These are phyloP conservation scores for Lasiommata megera DNA, from an alignment of 2,888 invertebrate genomes.

Conservation along the genomic window DNA sequence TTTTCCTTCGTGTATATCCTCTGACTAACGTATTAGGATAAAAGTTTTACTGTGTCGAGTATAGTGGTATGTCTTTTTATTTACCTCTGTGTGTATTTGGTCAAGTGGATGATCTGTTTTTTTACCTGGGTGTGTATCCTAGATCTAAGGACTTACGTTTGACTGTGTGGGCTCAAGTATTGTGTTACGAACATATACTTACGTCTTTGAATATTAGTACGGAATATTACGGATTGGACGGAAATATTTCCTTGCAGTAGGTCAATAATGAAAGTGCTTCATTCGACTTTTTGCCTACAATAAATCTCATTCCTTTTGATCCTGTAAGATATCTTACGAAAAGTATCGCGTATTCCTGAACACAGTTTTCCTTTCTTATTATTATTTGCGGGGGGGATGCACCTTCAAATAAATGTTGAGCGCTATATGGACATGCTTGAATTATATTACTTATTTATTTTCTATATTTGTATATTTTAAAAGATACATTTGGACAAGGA, in stretches of 20 bases:
- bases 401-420: background rate
- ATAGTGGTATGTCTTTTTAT: too few relatives aligned
- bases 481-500: too few relatives aligned
- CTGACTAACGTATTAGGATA: too few relatives aligned
- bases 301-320: constrained; percentile 14
- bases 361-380: constrained; percentile 18
- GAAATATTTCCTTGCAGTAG: background rate
- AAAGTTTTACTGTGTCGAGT: too few relatives aligned
- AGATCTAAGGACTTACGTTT: too few relatives aligned
- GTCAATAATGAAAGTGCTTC: background rate
- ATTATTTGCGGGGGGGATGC: constrained; percentile 15
- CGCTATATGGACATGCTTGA: constrained; percentile 1
- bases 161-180: too few relatives aligned
- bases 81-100: too few relatives aligned
- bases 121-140: too few relatives aligned
- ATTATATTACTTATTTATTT: background rate
- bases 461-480: too few relatives aligned
- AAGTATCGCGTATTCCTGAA: constrained; percentile 9
- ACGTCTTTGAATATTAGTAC: background rate
- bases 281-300: constrained; percentile 6
- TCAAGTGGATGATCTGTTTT: too few relatives aligned
- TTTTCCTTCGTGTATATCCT: too few relatives aligned
- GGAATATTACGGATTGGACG: background rate
- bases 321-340: constrained; percentile 6
- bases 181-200: too few relatives aligned